A percentile compares a stretch with the other conserved stretches of the same genome.
These are phyloP conservation scores for Loxodonta africana DNA, from an alignment of 2,113 vertebrate species.

Conservation along the genomic window DNA sequence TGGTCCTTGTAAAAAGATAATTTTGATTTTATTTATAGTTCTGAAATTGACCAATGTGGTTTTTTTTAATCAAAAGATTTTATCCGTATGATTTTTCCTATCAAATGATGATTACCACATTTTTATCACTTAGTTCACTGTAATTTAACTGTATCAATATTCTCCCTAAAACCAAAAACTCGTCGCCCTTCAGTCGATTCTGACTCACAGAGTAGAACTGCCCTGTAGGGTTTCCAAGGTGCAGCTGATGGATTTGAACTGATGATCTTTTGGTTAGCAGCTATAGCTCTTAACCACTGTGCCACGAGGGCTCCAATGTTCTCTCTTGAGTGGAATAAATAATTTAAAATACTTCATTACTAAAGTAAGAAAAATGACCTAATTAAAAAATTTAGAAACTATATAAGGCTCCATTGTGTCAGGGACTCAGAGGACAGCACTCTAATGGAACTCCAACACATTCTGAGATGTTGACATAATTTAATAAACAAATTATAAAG, in stretches of 20 bases:
- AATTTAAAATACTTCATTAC: neutral
- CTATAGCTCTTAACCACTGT: too few relatives aligned
- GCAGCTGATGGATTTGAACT: too few relatives aligned
- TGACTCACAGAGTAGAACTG: too few relatives aligned
- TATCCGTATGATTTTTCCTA: neutral
- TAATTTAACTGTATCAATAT: neutral
- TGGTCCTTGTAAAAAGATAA: neutral
- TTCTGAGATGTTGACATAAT: neutral
- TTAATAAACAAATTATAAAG: neutral
- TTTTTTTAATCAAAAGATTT: neutral
- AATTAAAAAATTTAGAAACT: neutral
- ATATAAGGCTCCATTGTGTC: neutral
- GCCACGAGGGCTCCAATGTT: neutral
- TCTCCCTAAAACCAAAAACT: too few relatives aligned
- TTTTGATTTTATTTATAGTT: slow-evolving; percentile 16
- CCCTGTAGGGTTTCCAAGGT: too few relatives aligned
- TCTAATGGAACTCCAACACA: neutral
- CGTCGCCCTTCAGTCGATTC: too few relatives aligned
- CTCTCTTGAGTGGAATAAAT: neutral
- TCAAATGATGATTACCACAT: neutral
- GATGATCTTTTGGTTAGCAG: too few relatives aligned
- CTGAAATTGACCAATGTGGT: neutral
- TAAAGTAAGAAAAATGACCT: neutral
- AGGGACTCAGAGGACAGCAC: neutral
- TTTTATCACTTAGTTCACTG: neutral